Evolutionary conservation across 2,113 vertebrate species (phyloP), one percentile per base, ranked within the genome.

Genomic region (Hydrochoerus hydrochaeris): DNA sequence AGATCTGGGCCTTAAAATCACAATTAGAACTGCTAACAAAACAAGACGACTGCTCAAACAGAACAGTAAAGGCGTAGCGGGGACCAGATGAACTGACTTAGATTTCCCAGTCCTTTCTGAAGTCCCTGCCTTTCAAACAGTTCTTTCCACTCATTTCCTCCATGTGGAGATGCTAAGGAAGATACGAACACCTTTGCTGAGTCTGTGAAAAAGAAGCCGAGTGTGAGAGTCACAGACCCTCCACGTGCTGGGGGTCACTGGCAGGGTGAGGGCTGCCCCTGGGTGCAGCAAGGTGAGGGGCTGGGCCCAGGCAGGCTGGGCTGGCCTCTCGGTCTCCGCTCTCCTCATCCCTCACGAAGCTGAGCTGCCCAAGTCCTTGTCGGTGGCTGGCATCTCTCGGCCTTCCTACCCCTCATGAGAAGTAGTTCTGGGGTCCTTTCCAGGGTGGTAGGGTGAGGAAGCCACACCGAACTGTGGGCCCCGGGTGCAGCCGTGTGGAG

Each of bases 381-480:
- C 12, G 4, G 5, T 60, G 49, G 49, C 35, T 85, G 28, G 82
- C 71, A 9, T 0, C 20, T 6, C 5, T 30, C 54, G 41, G 57
- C 28, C 38, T 86, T 30, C 26, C 62, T 86, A 24, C 26, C 57
- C 32, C 44, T 46, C 44, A 20, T 73, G 41, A 35, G 4, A 62
- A 57, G 32, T 62, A n/a, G 17, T 38, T 65, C 24, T 5, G 0
- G 3, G 38, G 20, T 41, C 24, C 58, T 86, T 69, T 35, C 26
- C 20, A 38, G 85, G 35, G 57, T 83, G 0, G 5, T 0, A 19
- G 60, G 0, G 2, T 22, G 26, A 85, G 10, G 71, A 85, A 11
- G n/a, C 20, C 1, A 41, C 20, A 24, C 20, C 5, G 3, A 9
- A 58, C 0, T 4, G 0, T 1, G 32, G 86, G 13, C 11, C n/a